A percentile compares a stretch with the other conserved stretches of the same genome.
Conservation (phyloP, 1,140 invertebrate species). For the Zelostemma sp. region DNA sequence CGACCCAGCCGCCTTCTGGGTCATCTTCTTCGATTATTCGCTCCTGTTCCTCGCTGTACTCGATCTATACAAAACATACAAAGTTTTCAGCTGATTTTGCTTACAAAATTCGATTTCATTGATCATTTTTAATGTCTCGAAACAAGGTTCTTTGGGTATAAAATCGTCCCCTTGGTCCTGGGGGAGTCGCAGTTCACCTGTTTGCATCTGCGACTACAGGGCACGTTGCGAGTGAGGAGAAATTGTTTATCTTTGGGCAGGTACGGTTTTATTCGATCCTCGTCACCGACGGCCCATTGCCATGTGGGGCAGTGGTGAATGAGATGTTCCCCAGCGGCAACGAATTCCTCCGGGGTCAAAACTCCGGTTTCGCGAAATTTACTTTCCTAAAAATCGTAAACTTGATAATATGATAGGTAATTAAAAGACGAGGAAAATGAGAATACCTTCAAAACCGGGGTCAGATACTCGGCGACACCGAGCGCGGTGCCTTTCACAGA, state of each 20-base stretch:
- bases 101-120: too few relatives aligned
- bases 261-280: slow-evolving; percentile 87
- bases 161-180: too few relatives aligned
- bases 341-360: slow-evolving; percentile 96
- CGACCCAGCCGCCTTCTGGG: slow-evolving; percentile 96
- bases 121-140: slow-evolving; percentile 17
- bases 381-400: slow-evolving; percentile 81
- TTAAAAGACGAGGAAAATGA: neutral
- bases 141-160: slow-evolving; percentile 27
- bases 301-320: slow-evolving; percentile 99
- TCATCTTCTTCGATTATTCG: slow-evolving; percentile 92
- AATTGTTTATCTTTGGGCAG: slow-evolving; percentile 97
- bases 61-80: too few relatives aligned
- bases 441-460: slow-evolving; percentile 95
- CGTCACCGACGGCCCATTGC: slow-evolving; percentile 96
- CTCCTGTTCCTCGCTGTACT: slow-evolving; percentile 90
- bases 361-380: slow-evolving; percentile 99
- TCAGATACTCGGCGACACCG: slow-evolving; percentile 95
- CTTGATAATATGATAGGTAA: neutral
- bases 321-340: slow-evolving; percentile 97
- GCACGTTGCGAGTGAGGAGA: slow-evolving; percentile 95
- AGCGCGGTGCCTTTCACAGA: slow-evolving; percentile 94
- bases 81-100: too few relatives aligned
- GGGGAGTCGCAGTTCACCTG: slow-evolving; percentile 76
- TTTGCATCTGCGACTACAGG: slow-evolving; percentile 93